phyloP scores from a whole-genome alignment of 2,888 invertebrate species.

The Microlaimidae sp. region DNA sequence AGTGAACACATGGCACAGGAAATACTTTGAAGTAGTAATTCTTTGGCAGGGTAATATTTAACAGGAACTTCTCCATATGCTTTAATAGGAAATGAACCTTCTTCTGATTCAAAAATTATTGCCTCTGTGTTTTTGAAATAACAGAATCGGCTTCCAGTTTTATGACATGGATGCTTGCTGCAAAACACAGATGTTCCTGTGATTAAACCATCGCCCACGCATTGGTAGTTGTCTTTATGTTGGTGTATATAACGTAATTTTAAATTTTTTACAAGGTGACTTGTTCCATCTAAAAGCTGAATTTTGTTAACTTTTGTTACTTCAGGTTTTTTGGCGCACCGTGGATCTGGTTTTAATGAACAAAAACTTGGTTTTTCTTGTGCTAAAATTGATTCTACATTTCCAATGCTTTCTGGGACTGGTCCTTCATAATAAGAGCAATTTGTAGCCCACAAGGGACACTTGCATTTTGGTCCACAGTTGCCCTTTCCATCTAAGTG shows the following conservation, averaged over 20 bases:
- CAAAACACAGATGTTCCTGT: not conserved
- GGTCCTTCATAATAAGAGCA: not conserved
- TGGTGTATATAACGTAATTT: not conserved
- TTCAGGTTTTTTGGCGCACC: not conserved
- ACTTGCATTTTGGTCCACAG: not conserved
- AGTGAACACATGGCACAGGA: not conserved
- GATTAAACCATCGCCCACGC: not conserved
- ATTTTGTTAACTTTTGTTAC: not conserved
- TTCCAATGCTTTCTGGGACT: no score
- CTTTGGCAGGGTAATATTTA: not conserved
- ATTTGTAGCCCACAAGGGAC: not conserved
- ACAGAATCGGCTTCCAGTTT: constrained; percentile 1
- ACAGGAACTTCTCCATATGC: not conserved
- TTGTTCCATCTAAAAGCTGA: not conserved
- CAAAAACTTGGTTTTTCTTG: no score
- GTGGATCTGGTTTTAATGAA: not conserved
- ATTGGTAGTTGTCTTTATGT: not conserved
- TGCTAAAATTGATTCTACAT: no score
- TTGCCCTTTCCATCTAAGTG: not conserved
- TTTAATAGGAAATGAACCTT: not conserved
- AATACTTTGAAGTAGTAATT: not conserved
- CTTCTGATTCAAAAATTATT: not conserved
- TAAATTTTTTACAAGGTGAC: not conserved
- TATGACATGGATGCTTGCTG: not conserved
- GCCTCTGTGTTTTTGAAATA: constrained; percentile 1